Percentiles rank a stretch among this genome's conserved stretches.
phyloP scores from a whole-genome alignment of 1,140 invertebrate genomes.

The Drosophila erecta region DNA sequence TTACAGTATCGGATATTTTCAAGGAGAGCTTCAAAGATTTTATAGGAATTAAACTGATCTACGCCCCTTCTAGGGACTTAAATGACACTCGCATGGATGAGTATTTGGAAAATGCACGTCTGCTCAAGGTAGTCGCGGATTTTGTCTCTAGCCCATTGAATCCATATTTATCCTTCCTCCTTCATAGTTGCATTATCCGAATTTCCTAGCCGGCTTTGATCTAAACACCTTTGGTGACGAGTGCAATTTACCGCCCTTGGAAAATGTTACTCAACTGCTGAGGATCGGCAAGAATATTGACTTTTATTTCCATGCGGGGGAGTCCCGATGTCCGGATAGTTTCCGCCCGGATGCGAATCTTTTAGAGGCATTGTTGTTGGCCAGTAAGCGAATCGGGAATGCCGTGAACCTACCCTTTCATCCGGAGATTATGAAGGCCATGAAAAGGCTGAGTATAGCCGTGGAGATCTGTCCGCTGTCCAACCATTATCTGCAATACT shows the following conservation, averaged over 20 bases:
- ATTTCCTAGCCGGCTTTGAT: constrained; percentile 88
- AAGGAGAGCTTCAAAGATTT: constrained; percentile 87
- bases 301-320: constrained; percentile 93
- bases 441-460: constrained; percentile 87
- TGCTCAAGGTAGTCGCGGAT: constrained; percentile 51
- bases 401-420: constrained; percentile 90
- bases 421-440: constrained; percentile 87
- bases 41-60: constrained; percentile 89
- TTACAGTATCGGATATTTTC: constrained; percentile 86
- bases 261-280: constrained; percentile 83
- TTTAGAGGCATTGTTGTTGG: constrained; percentile 90
- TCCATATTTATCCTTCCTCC: neutral
- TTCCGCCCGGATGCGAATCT: constrained; percentile 89
- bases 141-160: too few species aligned
- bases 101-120: constrained; percentile 84
- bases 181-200: constrained; percentile 79
- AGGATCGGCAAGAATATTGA: constrained; percentile 85
- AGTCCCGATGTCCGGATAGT: constrained; percentile 87
- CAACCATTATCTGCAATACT: constrained; percentile 90
- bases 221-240: constrained; percentile 90
- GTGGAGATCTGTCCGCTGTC: constrained; percentile 93
- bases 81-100: constrained; percentile 71
- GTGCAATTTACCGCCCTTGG: constrained; percentile 85
- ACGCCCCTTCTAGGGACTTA: constrained; percentile 86
- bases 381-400: constrained; percentile 88